phyloP scores from a whole-genome alignment of 2,797 vertebrate genomes.

The Darevskia nairensis region DNA sequence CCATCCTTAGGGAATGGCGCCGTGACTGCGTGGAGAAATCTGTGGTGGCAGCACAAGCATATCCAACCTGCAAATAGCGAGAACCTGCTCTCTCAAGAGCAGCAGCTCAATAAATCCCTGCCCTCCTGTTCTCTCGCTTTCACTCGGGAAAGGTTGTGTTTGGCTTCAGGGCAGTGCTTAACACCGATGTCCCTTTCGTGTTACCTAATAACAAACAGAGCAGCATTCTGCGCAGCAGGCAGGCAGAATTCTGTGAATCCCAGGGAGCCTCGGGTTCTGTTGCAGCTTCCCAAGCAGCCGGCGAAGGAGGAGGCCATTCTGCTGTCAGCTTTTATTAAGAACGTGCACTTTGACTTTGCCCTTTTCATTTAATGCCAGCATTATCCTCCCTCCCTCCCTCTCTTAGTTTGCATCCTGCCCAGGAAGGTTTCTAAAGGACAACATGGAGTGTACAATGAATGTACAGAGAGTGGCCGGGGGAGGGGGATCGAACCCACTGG shows the following conservation, averaged over 20 bases:
- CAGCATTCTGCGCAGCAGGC: not conserved
- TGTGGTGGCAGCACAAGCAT: not conserved
- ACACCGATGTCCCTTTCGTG: not conserved
- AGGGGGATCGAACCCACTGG: not conserved
- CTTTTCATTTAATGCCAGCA: not conserved
- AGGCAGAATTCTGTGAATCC: not conserved
- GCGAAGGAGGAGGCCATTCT: not conserved
- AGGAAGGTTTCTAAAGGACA: not conserved
- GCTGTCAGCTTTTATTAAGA: conserved; percentile 6
- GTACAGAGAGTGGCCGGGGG: not conserved
- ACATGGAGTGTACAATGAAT: too few species aligned
- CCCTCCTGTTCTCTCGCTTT: not conserved
- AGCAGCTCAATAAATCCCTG: not conserved
- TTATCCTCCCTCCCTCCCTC: not conserved
- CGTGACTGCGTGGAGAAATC: too few species aligned
- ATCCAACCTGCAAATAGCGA: not conserved
- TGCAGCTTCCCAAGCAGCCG: not conserved
- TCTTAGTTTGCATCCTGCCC: not conserved
- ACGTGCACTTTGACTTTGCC: not conserved
- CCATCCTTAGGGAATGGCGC: too few species aligned
- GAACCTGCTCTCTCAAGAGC: not conserved
- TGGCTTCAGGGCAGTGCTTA: not conserved
- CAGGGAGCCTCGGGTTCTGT: not conserved
- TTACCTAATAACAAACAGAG: not conserved
- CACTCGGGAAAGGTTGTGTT: not conserved